Evolutionary conservation across 2,888 invertebrate genomes (phyloP).

Genomic region (Bombylius major): DNA sequence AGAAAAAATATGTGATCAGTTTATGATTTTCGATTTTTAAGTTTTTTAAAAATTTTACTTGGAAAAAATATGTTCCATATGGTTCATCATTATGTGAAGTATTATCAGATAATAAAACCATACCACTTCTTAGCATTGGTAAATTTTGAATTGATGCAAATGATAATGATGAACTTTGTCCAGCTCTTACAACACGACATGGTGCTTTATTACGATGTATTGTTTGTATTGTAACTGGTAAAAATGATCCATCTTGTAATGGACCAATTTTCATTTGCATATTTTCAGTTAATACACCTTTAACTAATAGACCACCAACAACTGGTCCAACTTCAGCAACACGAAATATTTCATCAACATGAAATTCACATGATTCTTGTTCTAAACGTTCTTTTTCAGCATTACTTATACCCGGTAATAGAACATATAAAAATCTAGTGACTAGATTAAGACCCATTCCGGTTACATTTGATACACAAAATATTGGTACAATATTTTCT

Average conservation of each 20-base stretch:
- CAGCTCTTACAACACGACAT: conserved; percentile 74
- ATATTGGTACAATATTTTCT: conserved; percentile 60
- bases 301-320: conserved; percentile 70
- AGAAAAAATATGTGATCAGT: conserved; percentile 11
- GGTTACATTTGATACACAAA: conserved; percentile 81
- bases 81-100: conserved; percentile 37
- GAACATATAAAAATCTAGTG: conserved; percentile 73
- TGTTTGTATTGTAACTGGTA: conserved; percentile 60
- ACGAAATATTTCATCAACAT: conserved; percentile 88
- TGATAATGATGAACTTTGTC: conserved; percentile 76
- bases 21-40: neutral
- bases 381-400: conserved; percentile 58
- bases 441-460: conserved; percentile 74
- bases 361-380: conserved; percentile 68
- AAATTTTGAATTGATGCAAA: conserved; percentile 37
- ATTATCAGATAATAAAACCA: conserved; percentile 59
- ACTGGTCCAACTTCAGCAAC: conserved; percentile 74
- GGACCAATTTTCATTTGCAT: conserved; percentile 64
- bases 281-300: conserved; percentile 80
- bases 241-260: conserved; percentile 64
- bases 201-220: conserved; percentile 88
- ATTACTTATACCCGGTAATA: conserved; percentile 52
- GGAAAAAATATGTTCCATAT: conserved; percentile 49
- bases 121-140: conserved; percentile 61
- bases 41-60: conserved; percentile 31